Base-by-base conservation (phyloP, 1,140 invertebrate species). In the Matsumurasca onukii region DNA sequence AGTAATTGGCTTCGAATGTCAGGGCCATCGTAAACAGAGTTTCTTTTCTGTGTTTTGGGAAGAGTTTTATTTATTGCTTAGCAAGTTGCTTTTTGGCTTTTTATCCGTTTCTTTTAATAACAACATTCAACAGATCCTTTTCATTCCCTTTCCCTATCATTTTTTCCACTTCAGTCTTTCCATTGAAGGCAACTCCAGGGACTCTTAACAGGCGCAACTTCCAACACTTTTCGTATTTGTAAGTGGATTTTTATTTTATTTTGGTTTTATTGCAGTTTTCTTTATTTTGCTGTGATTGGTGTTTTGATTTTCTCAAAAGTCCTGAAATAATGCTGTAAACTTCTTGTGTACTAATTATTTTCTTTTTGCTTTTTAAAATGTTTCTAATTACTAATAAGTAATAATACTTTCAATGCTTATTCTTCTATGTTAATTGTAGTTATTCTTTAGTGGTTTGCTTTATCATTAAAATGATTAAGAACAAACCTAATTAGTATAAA, bases 1-100 rank as follows among this genome's bases (percentile, higher is more conserved):
- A 85, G 77, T 78, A 82, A 78, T 81, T 87, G 86, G 85, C 82
- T 88, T 63, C 67, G 67, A 59, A 59, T 59, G 67, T 68, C 67
- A 31, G 39, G 67, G 57, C 67, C 67, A 39, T 62, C 67, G 9
- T 68, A 49, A 34, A 63, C 45, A 25, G 61, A 22, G 27, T 31
- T 30, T 31, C 31, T 68, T 31, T 30, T 31, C 31, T 68, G 12
- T 57, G 24, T 52, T 52, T 59, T 25, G 52, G 34, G n/a, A 61
- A 24, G 49, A 45, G n/a, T 65, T n/a, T n/a, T n/a, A n/a, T n/a
- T n/a, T n/a, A 45, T 45, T 65, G 31, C 31, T 45, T 45, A 65
- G 62, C 62, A 24, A 65, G 12, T 45, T 65, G 62, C 62, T 65
- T 65, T 65, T 65, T 65, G 62, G 22, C 27, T 65, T 31, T 31